Conservation (phyloP, 1,140 invertebrate genomes). For the Atta colombica region DNA sequence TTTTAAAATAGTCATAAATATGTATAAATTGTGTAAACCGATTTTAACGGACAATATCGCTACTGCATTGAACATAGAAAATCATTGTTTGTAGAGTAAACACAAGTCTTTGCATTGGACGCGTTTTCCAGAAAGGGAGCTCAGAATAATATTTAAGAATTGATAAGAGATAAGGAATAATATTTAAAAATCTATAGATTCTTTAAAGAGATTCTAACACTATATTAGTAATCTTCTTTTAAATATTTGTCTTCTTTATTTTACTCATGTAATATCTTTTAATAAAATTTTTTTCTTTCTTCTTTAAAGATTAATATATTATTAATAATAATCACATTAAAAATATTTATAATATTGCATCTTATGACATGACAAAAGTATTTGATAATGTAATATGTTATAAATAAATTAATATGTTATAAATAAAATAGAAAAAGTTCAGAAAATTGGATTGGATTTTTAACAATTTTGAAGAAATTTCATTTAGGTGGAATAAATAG, state of each 20-base stretch:
- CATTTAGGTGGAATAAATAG: not conserved
- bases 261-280: not conserved
- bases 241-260: not conserved
- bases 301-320: not conserved
- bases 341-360: not conserved
- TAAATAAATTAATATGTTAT: not conserved
- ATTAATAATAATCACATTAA: not conserved
- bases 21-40: not conserved
- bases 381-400: not conserved
- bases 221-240: not conserved
- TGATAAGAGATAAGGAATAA: too few species aligned
- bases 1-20: not conserved
- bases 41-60: constrained; percentile 51
- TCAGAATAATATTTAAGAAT: not conserved
- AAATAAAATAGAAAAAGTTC: not conserved
- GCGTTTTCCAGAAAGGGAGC: constrained; percentile 53
- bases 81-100: constrained; percentile 71
- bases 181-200: too few species aligned
- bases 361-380: not conserved
- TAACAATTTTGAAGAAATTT: not conserved
- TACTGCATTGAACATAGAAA: constrained; percentile 34
- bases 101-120: constrained; percentile 55
- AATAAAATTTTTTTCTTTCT: not conserved
- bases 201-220: too few species aligned
- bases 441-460: not conserved